A percentile compares a stretch with the other conserved stretches of the same genome.
These are phyloP conservation scores for Hydropsyche tenuis DNA, from an alignment of 1,140 invertebrate species.

Conservation along the genomic window DNA sequence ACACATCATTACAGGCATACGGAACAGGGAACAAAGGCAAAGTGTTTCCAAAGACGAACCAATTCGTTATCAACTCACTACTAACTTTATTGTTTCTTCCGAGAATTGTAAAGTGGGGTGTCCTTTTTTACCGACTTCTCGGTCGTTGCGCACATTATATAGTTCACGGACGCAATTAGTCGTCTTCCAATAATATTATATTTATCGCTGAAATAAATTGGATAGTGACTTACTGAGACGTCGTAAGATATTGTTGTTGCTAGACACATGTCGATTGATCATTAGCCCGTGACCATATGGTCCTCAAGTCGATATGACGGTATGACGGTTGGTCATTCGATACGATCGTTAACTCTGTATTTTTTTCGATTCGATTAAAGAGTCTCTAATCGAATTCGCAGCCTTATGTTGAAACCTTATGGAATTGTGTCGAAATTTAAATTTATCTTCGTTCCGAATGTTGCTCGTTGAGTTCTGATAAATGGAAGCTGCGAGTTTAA, in stretches of 20 bases:
- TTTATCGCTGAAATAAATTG: not conserved
- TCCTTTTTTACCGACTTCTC: constrained; percentile 10
- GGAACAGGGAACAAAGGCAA: too few species aligned
- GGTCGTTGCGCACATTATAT: constrained; percentile 13
- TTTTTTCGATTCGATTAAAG: not conserved
- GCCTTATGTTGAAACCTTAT: too few species aligned
- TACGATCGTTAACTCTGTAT: not conserved
- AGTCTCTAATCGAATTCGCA: too few species aligned
- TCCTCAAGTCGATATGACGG: not conserved
- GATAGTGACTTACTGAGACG: not conserved
- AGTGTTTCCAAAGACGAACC: too few species aligned
- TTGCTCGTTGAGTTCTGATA: too few species aligned
- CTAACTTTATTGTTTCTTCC: constrained; percentile 30
- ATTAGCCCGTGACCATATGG: constrained; percentile 20
- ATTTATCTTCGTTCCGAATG: too few species aligned
- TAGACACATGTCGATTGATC: constrained; percentile 27
- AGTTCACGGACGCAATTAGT: not conserved
- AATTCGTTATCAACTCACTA: not conserved
- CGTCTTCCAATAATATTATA: not conserved
- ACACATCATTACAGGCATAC: too few species aligned
- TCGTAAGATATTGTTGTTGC: constrained; percentile 20
- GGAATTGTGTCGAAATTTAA: too few species aligned
- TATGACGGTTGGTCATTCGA: not conserved
- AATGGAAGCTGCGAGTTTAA: too few species aligned
- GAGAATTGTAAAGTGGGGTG: constrained; percentile 10